phyloP scores from a whole-genome alignment of 1,140 invertebrate species.

The Calosoma granatense region DNA sequence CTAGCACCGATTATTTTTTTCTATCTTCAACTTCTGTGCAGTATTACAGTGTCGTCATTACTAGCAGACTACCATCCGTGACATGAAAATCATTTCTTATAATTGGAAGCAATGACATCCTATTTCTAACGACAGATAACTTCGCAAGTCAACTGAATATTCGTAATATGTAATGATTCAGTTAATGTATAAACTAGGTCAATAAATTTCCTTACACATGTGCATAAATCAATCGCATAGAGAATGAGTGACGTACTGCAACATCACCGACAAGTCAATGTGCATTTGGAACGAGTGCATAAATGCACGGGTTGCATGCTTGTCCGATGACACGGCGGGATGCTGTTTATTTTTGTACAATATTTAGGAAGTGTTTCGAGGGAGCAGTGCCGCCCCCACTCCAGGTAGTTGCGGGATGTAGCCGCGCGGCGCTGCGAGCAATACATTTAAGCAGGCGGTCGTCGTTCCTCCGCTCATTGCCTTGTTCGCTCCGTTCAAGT shows the following conservation, averaged over 20 bases:
- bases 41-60: background rate
- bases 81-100: background rate
- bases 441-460: conserved; percentile 3
- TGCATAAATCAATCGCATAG: too few species aligned
- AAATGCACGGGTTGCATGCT: too few species aligned
- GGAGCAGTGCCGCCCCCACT: conserved; percentile 4
- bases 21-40: background rate
- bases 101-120: conserved; percentile 5
- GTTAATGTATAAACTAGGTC: too few species aligned
- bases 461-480: conserved; percentile 7
- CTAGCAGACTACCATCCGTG: background rate
- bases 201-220: too few species aligned
- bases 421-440: background rate
- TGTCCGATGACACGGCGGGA: background rate
- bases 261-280: too few species aligned
- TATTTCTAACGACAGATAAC: too few species aligned
- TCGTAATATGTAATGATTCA: too few species aligned
- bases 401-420: conserved; percentile 1
- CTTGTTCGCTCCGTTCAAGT: background rate
- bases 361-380: conserved; percentile 5
- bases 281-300: too few species aligned
- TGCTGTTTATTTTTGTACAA: background rate
- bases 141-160: too few species aligned
- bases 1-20: background rate
- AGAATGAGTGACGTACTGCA: too few species aligned